Evolutionary conservation across 2,888 invertebrate species (phyloP).

Genomic region (Andrena trimmerana): DNA sequence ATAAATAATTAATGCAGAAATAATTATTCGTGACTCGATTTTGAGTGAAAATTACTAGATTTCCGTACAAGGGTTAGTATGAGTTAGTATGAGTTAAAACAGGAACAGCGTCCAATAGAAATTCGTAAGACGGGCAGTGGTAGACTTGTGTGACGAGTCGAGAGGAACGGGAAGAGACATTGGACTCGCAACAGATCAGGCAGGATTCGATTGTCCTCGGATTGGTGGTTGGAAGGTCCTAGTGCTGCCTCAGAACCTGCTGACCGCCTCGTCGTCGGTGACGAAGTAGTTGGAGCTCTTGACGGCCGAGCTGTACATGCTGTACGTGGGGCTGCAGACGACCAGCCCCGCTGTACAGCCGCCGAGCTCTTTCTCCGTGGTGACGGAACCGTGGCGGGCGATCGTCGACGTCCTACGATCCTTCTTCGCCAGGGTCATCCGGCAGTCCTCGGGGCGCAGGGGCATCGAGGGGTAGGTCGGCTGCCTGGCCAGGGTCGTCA

Average conservation of each 20-base stretch:
- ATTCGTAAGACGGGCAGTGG: conserved; percentile 44
- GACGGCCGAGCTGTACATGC: conserved; percentile 81
- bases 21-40: too few species aligned
- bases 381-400: conserved; percentile 80
- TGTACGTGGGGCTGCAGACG: conserved; percentile 83
- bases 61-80: too few species aligned
- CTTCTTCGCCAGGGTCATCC: conserved; percentile 79
- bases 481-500: conserved; percentile 83
- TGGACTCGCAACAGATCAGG: conserved; percentile 33
- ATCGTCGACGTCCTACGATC: conserved; percentile 77
- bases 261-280: conserved; percentile 83
- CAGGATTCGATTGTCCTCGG: conserved; percentile 65
- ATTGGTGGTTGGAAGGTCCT: conserved; percentile 12
- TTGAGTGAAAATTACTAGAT: too few species aligned
- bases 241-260: conserved; percentile 77
- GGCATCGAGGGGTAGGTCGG: conserved; percentile 84
- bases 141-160: conserved; percentile 29
- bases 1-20: too few species aligned
- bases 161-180: not conserved
- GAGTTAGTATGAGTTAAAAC: too few species aligned
- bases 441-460: conserved; percentile 81
- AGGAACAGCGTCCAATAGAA: not conserved
- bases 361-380: conserved; percentile 78
- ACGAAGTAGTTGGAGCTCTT: conserved; percentile 81
- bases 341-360: conserved; percentile 75